Conservation (phyloP, 30 jellyfish, hydroid and myxozoan species). For the Mastigias papua region DNA sequence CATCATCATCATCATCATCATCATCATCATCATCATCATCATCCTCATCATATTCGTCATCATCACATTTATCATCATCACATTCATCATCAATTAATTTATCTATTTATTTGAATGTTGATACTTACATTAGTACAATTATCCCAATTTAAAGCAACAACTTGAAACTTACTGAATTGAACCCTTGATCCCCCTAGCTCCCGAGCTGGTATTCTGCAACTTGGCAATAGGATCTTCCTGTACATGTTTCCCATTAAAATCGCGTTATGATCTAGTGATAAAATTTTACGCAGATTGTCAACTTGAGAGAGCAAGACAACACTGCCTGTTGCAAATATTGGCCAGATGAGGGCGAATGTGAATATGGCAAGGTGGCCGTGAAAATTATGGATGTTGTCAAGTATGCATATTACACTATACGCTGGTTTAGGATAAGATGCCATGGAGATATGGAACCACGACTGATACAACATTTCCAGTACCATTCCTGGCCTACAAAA, state of each 20-base stretch:
- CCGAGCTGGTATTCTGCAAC: too few species aligned
- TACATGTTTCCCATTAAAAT: too few species aligned
- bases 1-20: not conserved
- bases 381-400: not conserved
- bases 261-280: too few species aligned
- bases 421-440: constrained; percentile 19
- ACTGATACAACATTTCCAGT: constrained; percentile 71
- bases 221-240: not conserved
- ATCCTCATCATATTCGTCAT: not conserved
- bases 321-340: constrained; percentile 54
- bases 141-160: too few species aligned
- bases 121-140: too few species aligned
- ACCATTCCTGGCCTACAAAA: constrained; percentile 82
- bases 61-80: not conserved
- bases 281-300: constrained; percentile 26
- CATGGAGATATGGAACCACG: constrained; percentile 10
- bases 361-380: constrained; percentile 26
- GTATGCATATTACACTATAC: constrained; percentile 50
- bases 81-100: not conserved
- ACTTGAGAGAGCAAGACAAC: constrained; percentile 31
- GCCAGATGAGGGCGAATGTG: constrained; percentile 28
- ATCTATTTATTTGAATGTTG: too few species aligned
- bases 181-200: too few species aligned
- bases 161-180: too few species aligned
- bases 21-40: not conserved